phyloP scores from a whole-genome alignment of 2,888 invertebrate genomes.

The Rhopalosiphum nymphaeae region DNA sequence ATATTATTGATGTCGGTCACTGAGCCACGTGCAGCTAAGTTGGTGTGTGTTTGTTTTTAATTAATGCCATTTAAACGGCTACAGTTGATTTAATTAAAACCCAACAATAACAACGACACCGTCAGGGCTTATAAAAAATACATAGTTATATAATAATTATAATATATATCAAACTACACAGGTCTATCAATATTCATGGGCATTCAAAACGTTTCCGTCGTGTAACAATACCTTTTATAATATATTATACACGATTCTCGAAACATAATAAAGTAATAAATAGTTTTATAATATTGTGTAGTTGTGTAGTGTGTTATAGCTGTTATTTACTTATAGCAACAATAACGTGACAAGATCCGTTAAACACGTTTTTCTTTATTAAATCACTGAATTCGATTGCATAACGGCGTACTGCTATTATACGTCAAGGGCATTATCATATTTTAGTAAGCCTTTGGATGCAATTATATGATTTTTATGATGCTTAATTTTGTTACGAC shows the following conservation, averaged over 20 bases:
- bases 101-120: background rate
- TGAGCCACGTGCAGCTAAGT: background rate
- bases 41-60: background rate
- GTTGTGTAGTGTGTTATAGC: no score
- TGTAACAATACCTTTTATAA: conserved; percentile 44
- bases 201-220: conserved; percentile 53
- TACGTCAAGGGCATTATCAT: background rate
- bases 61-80: background rate
- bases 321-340: background rate
- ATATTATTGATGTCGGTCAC: background rate
- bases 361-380: background rate
- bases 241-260: conserved; percentile 31
- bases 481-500: background rate
- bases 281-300: background rate
- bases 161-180: background rate
- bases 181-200: conserved; percentile 48
- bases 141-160: background rate
- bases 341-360: background rate
- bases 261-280: background rate
- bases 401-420: background rate
- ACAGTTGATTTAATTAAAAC: conserved; percentile 31
- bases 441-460: background rate
- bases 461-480: background rate
- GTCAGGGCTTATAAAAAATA: conserved; percentile 13
- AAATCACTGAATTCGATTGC: background rate